phyloP scores from a whole-genome alignment of 2,113 vertebrate genomes.

The Puntigrus tetrazona region DNA sequence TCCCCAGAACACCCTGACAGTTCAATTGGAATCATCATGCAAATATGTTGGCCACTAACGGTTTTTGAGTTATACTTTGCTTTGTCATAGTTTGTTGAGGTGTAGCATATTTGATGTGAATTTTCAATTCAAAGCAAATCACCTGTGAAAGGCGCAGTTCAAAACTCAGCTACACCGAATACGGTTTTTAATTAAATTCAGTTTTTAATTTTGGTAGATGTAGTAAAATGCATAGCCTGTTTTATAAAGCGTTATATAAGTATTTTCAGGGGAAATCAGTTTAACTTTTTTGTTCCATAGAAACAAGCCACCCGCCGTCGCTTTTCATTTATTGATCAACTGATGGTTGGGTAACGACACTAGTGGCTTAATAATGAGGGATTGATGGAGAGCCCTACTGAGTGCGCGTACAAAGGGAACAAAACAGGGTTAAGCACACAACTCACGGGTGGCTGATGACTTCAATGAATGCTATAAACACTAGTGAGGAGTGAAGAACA shows the following conservation, averaged over 20 bases:
- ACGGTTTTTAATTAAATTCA: background rate
- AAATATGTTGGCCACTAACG: constrained; percentile 41
- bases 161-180: background rate
- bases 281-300: background rate
- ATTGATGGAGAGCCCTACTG: constrained; percentile 17
- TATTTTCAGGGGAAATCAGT: background rate
- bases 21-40: constrained; percentile 49
- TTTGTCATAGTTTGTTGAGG: constrained; percentile 37
- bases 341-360: constrained; percentile 44
- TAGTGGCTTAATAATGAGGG: constrained; percentile 42
- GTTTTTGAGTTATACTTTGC: constrained; percentile 16
- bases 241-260: background rate
- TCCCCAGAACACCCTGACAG: constrained; percentile 38
- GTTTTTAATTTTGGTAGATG: background rate
- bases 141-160: background rate
- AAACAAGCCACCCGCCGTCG: background rate
- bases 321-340: constrained; percentile 49
- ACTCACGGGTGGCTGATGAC: background rate
- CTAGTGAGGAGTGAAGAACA: background rate
- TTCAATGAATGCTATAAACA: constrained; percentile 9
- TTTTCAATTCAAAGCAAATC: background rate
- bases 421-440: constrained; percentile 14
- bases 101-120: background rate
- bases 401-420: constrained; percentile 4
- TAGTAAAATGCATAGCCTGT: background rate